Conservation (phyloP, 2,888 invertebrate species). For the Meteorus cinctellus region DNA sequence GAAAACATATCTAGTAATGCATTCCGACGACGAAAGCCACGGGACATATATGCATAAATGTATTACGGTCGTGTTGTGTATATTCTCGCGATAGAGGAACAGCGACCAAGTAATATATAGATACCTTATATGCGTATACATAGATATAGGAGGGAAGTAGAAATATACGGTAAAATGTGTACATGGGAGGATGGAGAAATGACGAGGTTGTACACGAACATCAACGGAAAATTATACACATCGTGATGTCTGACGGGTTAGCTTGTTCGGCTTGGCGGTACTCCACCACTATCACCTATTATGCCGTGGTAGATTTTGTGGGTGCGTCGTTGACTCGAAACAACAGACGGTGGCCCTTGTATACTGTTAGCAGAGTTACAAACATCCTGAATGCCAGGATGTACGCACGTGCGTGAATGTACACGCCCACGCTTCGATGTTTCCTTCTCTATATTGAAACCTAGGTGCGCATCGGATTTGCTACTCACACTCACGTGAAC, state of each 20-base stretch:
- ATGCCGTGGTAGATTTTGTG: slow-evolving; percentile 17
- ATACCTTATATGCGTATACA: not conserved
- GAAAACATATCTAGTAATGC: slow-evolving; percentile 41
- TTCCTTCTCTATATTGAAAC: not conserved
- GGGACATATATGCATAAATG: slow-evolving; percentile 47
- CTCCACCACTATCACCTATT: slow-evolving; percentile 4
- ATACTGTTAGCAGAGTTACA: slow-evolving; percentile 1
- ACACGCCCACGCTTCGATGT: not conserved
- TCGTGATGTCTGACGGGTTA: slow-evolving; percentile 45
- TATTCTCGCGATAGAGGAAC: slow-evolving; percentile 10
- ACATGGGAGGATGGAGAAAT: slow-evolving; percentile 13
- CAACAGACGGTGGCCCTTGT: slow-evolving; percentile 18
- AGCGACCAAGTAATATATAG: slow-evolving; percentile 1
- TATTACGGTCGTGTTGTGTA: slow-evolving; percentile 44
- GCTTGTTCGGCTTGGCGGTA: slow-evolving; percentile 27
- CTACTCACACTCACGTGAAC: not conserved
- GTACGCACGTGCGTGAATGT: slow-evolving; percentile 11
- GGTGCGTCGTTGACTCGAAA: slow-evolving; percentile 20
- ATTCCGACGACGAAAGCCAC: slow-evolving; percentile 46
- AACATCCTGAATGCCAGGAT: slow-evolving; percentile 16
- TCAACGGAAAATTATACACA: slow-evolving; percentile 52
- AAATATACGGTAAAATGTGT: slow-evolving; percentile 7
- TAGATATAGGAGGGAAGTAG: not conserved
- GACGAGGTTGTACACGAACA: not conserved
- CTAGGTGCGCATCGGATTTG: not conserved